A percentile compares a stretch with the other conserved stretches of the same genome.
phyloP scores from a whole-genome alignment of 2,888 invertebrate species.

The Lycophotia porphyrea region DNA sequence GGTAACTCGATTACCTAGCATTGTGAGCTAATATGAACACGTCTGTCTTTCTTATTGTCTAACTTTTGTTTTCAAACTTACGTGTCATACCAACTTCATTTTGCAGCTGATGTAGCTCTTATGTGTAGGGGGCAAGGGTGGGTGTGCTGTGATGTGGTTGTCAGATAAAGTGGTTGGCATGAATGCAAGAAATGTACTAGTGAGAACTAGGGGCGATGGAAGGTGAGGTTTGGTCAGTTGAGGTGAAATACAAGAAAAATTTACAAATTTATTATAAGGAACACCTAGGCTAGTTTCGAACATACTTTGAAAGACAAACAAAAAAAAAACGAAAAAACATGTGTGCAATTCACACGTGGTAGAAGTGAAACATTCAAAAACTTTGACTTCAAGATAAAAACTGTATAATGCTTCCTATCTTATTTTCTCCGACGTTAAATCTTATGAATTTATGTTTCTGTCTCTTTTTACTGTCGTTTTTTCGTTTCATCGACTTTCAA shows the following conservation, averaged over 20 bases:
- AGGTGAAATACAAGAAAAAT: constrained; percentile 14
- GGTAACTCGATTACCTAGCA: constrained; percentile 69
- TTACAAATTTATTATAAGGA: no score
- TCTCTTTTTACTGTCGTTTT: no score
- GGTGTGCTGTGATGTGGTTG: not conserved
- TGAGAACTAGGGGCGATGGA: constrained; percentile 58
- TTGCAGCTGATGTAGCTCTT: constrained; percentile 42
- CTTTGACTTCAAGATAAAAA: no score
- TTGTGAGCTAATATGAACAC: constrained; percentile 67
- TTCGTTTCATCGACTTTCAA: no score
- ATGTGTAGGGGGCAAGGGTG: not conserved
- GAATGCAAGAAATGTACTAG: constrained; percentile 69
- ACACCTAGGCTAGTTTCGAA: not conserved
- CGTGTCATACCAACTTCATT: constrained; percentile 41
- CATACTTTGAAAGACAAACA: not conserved
- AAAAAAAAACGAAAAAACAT: not conserved
- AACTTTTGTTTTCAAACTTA: constrained; percentile 69
- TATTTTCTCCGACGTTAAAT: no score
- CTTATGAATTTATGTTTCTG: no score
- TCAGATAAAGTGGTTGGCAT: constrained; percentile 33
- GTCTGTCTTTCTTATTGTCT: constrained; percentile 67
- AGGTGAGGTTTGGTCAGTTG: constrained; percentile 27
- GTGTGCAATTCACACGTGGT: no score
- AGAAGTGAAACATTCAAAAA: no score
- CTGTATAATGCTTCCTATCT: no score